A percentile compares a stretch with the other conserved stretches of the same genome.
Conservation (phyloP, 35 echinoderm and acorn worm species). For the Ophioderma brevispina region DNA sequence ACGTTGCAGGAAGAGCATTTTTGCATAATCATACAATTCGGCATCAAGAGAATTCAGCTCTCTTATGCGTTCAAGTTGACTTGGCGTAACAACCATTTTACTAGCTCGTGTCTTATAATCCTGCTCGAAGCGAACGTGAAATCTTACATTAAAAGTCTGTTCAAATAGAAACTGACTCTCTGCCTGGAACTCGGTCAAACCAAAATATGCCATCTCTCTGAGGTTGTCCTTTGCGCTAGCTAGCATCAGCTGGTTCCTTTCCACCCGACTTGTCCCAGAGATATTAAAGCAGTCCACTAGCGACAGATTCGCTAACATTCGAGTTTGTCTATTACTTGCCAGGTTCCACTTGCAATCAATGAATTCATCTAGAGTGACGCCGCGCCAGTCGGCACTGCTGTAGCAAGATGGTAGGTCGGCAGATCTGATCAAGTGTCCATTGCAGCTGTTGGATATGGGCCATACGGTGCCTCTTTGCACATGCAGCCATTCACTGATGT, state of each 20-base stretch:
- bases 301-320: slow-evolving; percentile 86
- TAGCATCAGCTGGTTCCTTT: slow-evolving; percentile 71
- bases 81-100: background rate
- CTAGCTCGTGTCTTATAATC: slow-evolving; percentile 27
- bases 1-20: slow-evolving; percentile 74
- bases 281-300: slow-evolving; percentile 84
- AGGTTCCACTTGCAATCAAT: slow-evolving; percentile 77
- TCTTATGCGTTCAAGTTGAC: slow-evolving; percentile 15
- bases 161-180: slow-evolving; percentile 92
- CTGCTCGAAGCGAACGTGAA: slow-evolving; percentile 65
- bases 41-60: slow-evolving; percentile 58
- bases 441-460: slow-evolving; percentile 74
- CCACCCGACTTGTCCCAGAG: slow-evolving; percentile 38
- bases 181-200: slow-evolving; percentile 81
- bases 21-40: slow-evolving; percentile 83
- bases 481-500: slow-evolving; percentile 92
- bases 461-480: slow-evolving; percentile 84
- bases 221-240: slow-evolving; percentile 86
- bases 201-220: slow-evolving; percentile 76
- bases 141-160: slow-evolving; percentile 76
- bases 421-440: slow-evolving; percentile 34
- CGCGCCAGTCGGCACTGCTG: slow-evolving; percentile 57
- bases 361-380: slow-evolving; percentile 79
- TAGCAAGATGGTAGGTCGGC: slow-evolving; percentile 74
- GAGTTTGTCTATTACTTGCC: slow-evolving; percentile 82